Base-by-base conservation (phyloP, 2,888 invertebrate genomes). In the Patella ulyssiponensis region DNA sequence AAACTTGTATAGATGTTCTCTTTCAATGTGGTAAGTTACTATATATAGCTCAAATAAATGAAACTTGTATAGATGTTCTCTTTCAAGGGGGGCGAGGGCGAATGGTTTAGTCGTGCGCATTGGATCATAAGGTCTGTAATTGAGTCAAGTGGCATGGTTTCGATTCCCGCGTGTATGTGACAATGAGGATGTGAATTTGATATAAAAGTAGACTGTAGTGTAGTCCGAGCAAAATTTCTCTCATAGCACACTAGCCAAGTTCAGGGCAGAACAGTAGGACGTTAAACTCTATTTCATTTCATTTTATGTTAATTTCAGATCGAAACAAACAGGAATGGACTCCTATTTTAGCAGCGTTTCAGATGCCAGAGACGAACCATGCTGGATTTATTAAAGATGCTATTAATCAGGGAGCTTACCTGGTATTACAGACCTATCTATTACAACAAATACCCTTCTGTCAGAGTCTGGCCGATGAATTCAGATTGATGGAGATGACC, bases 361-460 rank as follows among this genome's bases (percentile, higher is more conserved):
- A 88, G 77, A 83, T 90, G n/a, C 90, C 90, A 9, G 90, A 91
- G 79, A 82, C 89, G 76, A 86, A 86, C 79, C 81, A 85, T 69
- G 85, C 85, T 3, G 86, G 89, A 69, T 90, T 88, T 78, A 80
- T 91, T 75, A 74, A 76, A 27, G 85, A 87, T 27, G 86, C 88
- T 27, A 79, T 90, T 64, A 75, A 82, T 14, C 85, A 88, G 76
- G 90, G 88, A 5, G 82, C 88, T 64, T 91, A 86, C 82, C 85
- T 91, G 20, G 81, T 88, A 14, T 81, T 91, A 71, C 88, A 89
- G 78, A 84, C 88, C 33, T 86, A 87, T 77, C 79, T 88, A 23
- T 85, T 88, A 33, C 90, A 89, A 80, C 84, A 84, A 69, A 82
- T 87, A 20, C 88, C 91, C 3, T 83, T 90, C 20, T 88, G 88